Percentiles rank a stretch among this genome's conserved stretches.
Conservation (phyloP, 2,888 invertebrate species). For the Melieria picta region DNA sequence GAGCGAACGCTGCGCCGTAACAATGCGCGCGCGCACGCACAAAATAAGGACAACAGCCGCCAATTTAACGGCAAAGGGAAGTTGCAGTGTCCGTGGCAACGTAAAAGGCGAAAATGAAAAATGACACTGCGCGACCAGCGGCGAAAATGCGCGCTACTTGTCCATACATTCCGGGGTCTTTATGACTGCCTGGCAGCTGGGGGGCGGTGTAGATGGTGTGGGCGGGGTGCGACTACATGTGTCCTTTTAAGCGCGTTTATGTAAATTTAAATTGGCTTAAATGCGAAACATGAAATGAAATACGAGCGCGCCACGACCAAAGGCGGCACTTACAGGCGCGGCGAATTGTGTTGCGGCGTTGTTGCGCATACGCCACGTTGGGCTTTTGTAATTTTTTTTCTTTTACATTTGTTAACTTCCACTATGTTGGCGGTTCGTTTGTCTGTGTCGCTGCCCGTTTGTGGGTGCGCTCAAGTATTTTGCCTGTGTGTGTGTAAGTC, state of each 20-base stretch:
- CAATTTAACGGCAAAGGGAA: no score
- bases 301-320: neutral
- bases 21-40: no score
- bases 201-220: neutral
- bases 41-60: no score
- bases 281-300: neutral
- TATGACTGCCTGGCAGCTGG: neutral
- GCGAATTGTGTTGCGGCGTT: neutral
- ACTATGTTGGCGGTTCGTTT: neutral
- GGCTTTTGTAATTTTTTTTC: neutral
- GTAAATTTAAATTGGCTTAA: constrained; percentile 22
- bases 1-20: no score
- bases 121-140: neutral
- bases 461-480: neutral
- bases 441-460: neutral
- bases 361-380: neutral
- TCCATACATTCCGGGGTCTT: neutral
- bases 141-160: neutral
- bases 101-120: neutral
- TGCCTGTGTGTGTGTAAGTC: no score
- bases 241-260: neutral
- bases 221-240: neutral
- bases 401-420: no score
- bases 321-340: neutral
- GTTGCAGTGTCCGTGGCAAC: no score